phyloP scores from a whole-genome alignment of 2,797 vertebrate genomes.

The Brachymystax lenok region DNA sequence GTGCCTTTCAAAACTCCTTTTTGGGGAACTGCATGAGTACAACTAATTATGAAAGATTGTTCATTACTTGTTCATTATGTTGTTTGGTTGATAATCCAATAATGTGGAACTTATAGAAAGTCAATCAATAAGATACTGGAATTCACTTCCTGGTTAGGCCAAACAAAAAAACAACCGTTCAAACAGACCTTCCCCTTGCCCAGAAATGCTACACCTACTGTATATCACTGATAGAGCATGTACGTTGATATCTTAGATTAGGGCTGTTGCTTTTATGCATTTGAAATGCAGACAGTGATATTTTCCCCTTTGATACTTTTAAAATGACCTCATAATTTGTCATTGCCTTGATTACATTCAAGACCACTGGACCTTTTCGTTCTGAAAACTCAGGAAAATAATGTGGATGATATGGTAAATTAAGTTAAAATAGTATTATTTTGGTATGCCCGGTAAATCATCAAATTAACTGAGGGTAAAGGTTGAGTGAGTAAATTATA shows the following conservation, averaged over 20 bases:
- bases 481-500: background rate
- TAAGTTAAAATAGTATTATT: background rate
- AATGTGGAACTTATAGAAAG: too few relatives aligned
- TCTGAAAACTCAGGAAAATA: background rate
- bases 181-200: too few relatives aligned
- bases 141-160: background rate
- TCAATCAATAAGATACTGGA: background rate
- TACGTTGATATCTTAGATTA: too few relatives aligned
- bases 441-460: background rate
- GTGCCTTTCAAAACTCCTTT: constrained; percentile 32
- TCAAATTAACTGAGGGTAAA: background rate
- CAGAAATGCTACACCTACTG: too few relatives aligned
- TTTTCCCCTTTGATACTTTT: too few relatives aligned
- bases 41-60: background rate
- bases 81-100: background rate
- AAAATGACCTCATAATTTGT: too few relatives aligned
- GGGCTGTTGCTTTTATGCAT: too few relatives aligned
- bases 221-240: too few relatives aligned
- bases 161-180: background rate
- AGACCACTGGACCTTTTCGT: background rate
- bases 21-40: background rate
- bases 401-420: background rate
- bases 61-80: background rate
- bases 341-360: background rate
- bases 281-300: too few relatives aligned